Evolutionary conservation across 2,888 invertebrate genomes (phyloP).

Genomic region (Drosophila merina): DNA sequence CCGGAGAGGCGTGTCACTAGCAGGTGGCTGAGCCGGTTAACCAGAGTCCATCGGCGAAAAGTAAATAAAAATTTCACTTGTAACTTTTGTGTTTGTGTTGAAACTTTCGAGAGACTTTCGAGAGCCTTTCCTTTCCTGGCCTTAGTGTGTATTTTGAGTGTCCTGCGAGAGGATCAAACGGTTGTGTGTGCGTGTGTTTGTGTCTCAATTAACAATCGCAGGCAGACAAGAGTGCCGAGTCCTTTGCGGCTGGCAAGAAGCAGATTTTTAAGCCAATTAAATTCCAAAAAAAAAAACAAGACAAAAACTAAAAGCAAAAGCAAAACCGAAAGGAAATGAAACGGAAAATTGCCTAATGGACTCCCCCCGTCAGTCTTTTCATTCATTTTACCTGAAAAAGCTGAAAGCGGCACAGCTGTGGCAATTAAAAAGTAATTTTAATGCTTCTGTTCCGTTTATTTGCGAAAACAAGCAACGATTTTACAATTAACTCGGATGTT

Average conservation of each 20-base stretch:
- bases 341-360: conserved; percentile 70
- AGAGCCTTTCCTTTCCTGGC: conserved; percentile 15
- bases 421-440: conserved; percentile 74
- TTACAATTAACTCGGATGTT: conserved; percentile 33
- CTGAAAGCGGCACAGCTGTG: conserved; percentile 46
- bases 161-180: conserved; percentile 28
- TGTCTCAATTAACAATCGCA: conserved; percentile 34
- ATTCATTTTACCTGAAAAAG: neutral
- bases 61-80: conserved; percentile 44
- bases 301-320: neutral
- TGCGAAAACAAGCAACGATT: conserved; percentile 50
- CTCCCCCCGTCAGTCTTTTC: conserved; percentile 53
- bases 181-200: conserved; percentile 23
- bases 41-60: conserved; percentile 57
- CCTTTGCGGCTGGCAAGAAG: conserved; percentile 35
- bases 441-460: conserved; percentile 58
- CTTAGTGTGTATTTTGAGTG: conserved; percentile 24
- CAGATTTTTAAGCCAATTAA: conserved; percentile 74
- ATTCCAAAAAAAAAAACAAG: conserved; percentile 38
- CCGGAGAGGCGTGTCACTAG: conserved; percentile 41
- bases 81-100: conserved; percentile 35
- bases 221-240: conserved; percentile 19
- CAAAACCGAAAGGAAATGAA: conserved; percentile 41
- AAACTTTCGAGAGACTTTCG: neutral
- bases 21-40: conserved; percentile 66